A percentile compares a stretch with the other conserved stretches of the same genome.
These are phyloP conservation scores for Hydropsyche tenuis DNA, from an alignment of 1,140 invertebrate genomes.

Conservation along the genomic window DNA sequence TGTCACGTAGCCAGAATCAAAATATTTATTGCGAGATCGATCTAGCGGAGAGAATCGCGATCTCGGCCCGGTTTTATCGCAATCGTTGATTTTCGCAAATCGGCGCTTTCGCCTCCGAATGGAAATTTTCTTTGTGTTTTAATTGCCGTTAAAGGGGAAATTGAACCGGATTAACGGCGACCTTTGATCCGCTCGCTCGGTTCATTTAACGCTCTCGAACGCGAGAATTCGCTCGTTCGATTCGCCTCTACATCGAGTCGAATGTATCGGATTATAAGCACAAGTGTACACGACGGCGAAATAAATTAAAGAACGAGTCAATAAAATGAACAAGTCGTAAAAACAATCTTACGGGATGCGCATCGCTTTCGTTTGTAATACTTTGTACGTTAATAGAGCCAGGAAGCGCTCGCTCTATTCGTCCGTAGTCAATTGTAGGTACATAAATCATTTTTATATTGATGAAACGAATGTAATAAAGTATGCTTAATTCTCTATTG, in stretches of 20 bases:
- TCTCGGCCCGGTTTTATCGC: too few species aligned
- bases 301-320: not conserved
- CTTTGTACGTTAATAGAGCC: not conserved
- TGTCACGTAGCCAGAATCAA: too few species aligned
- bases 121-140: constrained; percentile 9
- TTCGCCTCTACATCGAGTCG: not conserved
- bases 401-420: not conserved
- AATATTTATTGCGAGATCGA: too few species aligned
- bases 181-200: constrained; percentile 3
- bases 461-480: not conserved
- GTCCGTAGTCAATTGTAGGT: not conserved
- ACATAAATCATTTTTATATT: not conserved
- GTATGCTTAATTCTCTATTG: too few species aligned
- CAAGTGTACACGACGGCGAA: too few species aligned
- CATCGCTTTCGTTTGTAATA: not conserved
- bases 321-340: constrained; percentile 11
- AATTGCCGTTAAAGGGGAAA: constrained; percentile 3
- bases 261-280: too few species aligned
- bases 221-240: not conserved
- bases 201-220: constrained; percentile 5
- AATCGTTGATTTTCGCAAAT: not conserved
- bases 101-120: not conserved
- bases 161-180: constrained; percentile 5
- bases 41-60: too few species aligned
- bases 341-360: not conserved